A percentile compares a stretch with the other conserved stretches of the same genome.
phyloP scores from a whole-genome alignment of 2,888 invertebrate species.

The Gryllus longicercus region DNA sequence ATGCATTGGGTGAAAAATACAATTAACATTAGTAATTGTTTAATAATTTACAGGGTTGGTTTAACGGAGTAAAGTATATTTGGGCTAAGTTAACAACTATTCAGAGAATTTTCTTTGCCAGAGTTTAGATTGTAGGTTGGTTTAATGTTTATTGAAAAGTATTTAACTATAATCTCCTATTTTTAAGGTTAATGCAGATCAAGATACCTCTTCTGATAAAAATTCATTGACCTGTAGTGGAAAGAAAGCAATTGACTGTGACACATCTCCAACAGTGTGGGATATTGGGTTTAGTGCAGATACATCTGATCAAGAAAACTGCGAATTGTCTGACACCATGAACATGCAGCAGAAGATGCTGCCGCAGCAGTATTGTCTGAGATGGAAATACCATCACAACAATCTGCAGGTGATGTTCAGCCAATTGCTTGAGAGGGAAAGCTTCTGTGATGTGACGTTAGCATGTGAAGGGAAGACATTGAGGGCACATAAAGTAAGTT shows the following conservation, averaged over 20 bases:
- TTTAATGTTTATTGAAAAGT: too few relatives aligned
- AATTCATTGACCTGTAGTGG: not conserved
- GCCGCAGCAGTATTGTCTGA: slow-evolving; percentile 85
- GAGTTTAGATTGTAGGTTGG: too few relatives aligned
- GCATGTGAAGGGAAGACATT: slow-evolving; percentile 80
- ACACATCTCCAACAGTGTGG: not conserved
- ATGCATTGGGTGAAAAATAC: too few relatives aligned
- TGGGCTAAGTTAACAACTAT: too few relatives aligned
- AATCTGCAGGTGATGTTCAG: slow-evolving; percentile 88
- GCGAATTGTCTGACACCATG: slow-evolving; percentile 27
- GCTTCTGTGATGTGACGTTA: slow-evolving; percentile 85
- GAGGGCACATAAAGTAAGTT: slow-evolving; percentile 63
- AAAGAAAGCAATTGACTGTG: not conserved
- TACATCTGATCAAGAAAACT: not conserved
- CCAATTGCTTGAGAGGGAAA: slow-evolving; percentile 78
- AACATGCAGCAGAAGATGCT: slow-evolving; percentile 54
- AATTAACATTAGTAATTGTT: too few relatives aligned
- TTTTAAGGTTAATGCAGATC: too few relatives aligned
- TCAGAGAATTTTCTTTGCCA: too few relatives aligned
- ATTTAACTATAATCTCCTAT: too few relatives aligned
- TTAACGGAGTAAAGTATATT: too few relatives aligned
- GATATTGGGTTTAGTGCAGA: not conserved
- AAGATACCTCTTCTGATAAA: too few relatives aligned
- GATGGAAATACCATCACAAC: slow-evolving; percentile 91
- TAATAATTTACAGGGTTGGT: too few relatives aligned